phyloP scores from a whole-genome alignment of 2,797 vertebrate genomes.

The Rhinoraja longicauda region DNA sequence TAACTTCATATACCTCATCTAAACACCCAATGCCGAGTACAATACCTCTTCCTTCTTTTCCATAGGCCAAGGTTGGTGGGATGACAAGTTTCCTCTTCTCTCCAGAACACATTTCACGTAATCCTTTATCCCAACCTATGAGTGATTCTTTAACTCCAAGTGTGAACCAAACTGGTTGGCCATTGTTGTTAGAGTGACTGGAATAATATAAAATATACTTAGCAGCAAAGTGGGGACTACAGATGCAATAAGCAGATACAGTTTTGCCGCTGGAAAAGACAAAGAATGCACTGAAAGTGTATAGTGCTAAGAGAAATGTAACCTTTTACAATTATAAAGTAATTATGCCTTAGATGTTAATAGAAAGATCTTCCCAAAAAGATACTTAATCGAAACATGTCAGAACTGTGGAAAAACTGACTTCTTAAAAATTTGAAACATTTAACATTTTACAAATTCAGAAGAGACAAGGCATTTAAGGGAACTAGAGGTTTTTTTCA shows the following conservation, averaged over 20 bases:
- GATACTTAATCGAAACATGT: too few species aligned
- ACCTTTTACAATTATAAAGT: too few species aligned
- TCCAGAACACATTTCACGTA: conserved; percentile 83
- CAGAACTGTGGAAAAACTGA: too few species aligned
- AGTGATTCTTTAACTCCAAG: conserved; percentile 82
- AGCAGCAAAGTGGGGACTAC: background rate
- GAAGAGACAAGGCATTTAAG: too few species aligned
- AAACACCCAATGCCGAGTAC: background rate
- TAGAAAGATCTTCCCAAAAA: too few species aligned
- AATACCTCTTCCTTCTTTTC: conserved; percentile 94
- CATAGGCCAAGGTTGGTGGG: conserved; percentile 80
- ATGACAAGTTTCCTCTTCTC: conserved; percentile 81
- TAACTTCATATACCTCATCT: background rate
- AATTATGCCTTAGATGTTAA: too few species aligned
- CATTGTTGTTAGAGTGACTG: conserved; percentile 78
- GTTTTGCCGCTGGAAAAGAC: background rate
- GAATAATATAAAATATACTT: conserved; percentile 45
- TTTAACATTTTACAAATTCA: too few species aligned
- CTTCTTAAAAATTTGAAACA: too few species aligned
- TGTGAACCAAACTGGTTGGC: conserved; percentile 88
- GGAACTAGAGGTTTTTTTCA: background rate
- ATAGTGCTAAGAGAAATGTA: too few species aligned
- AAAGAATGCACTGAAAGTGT: too few species aligned
- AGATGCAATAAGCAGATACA: background rate
- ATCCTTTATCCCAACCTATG: conserved; percentile 85